A percentile compares a stretch with the other conserved stretches of the same genome.
Conservation (phyloP, 2,888 invertebrate genomes). For the Tachina grossa region DNA sequence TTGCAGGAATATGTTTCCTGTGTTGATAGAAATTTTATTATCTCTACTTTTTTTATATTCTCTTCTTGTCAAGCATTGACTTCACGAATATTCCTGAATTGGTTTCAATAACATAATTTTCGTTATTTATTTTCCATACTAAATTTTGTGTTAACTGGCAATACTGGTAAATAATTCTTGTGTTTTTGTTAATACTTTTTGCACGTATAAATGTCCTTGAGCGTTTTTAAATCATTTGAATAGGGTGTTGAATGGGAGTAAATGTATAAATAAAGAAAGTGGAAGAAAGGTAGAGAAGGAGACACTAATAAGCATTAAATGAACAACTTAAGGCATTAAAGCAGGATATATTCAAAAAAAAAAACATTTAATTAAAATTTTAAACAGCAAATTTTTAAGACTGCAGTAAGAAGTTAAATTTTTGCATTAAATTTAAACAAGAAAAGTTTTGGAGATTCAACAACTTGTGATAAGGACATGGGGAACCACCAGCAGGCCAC, state of each 20-base stretch:
- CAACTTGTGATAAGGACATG: no score
- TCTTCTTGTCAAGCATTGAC: no score
- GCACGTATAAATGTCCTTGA: slow-evolving; percentile 67
- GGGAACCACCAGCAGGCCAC: no score
- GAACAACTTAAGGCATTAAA: neutral
- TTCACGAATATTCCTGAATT: neutral
- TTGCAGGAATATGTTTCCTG: no score
- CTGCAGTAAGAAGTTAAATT: no score
- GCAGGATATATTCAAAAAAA: neutral
- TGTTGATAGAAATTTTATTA: no score
- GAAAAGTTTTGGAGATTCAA: no score
- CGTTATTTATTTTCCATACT: neutral
- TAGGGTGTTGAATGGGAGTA: neutral
- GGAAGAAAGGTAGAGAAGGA: neutral
- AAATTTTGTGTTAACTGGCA: neutral
- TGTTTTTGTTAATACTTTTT: slow-evolving; percentile 17
- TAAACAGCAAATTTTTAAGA: no score
- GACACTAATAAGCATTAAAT: neutral
- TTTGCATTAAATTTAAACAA: no score
- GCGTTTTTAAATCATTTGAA: slow-evolving; percentile 12
- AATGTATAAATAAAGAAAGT: neutral
- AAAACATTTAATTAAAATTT: neutral
- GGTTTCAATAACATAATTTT: no score
- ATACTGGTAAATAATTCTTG: neutral
- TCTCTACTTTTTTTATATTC: no score